Base-by-base conservation (phyloP, 2,888 invertebrate genomes). In the Ferdinandea cuprea region DNA sequence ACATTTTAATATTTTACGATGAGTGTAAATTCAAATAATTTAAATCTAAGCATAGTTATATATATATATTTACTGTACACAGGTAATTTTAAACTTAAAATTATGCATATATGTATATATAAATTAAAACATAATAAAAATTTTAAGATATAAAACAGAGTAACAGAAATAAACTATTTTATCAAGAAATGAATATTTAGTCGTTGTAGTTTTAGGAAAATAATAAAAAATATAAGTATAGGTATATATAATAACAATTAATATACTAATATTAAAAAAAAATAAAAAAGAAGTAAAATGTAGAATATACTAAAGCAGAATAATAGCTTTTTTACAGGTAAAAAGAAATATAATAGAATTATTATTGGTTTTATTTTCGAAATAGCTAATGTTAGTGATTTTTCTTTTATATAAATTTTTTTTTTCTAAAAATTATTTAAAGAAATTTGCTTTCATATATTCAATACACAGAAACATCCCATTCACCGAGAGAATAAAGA, bases 311-410 rank as follows among this genome's bases (percentile, higher is more conserved):
- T 58, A 35, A 78, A 68, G 78, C 78, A 77, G 54, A 61, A 15
- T 66, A 54, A 72, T 83, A 83, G 81, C 77, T 83, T 83, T 83
- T 83, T 83, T 83, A 83, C 81, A 37, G 40, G 37, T 61, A 61
- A 58, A 63, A 52, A 2, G 46, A 30, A 30, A 59, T 42, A 32
- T 40, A 19, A 44, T 8, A 35, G 50, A 30, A 21, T 44, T n/a
- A 42, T 1, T 50, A 11, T 44, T 40, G 61, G 6, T 56, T 54
- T 50, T 1, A 56, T 32, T 59, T 69, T 50, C 48, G 30, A 13
- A 46, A 54, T 81, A 81, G 80, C 69, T 30, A 76, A 76, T 81
- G 40, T 52, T 76, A 71, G 54, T 56, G 15, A 61, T 35, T 37
- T 44, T 50, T 25, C 21, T 63, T 56, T 28, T 5, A 21, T 73